phyloP scores from a whole-genome alignment of 2,888 invertebrate genomes.

The Ophioninae sp. region DNA sequence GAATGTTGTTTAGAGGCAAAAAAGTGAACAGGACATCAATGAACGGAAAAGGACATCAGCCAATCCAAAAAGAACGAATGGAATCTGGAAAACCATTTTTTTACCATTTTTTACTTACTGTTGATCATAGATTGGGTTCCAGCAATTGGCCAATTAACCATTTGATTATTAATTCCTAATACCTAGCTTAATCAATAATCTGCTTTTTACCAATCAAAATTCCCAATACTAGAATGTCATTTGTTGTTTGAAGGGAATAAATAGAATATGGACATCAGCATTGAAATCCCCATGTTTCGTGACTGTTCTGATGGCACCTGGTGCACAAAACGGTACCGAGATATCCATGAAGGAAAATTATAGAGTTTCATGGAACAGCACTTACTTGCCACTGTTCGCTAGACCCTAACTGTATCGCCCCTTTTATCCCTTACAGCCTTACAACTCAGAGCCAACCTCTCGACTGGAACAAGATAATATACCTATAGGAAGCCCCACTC shows the following conservation, averaged over 20 bases:
- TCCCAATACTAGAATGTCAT: neutral
- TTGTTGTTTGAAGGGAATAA: neutral
- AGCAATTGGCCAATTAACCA: too few species aligned
- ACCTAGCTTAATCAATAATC: too few species aligned
- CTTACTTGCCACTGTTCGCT: slow-evolving; percentile 35
- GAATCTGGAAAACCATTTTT: too few species aligned
- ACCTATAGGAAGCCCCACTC: slow-evolving; percentile 23
- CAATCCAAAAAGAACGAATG: too few species aligned
- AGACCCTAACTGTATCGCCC: slow-evolving; percentile 12
- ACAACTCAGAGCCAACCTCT: slow-evolving; percentile 25
- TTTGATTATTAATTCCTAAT: too few species aligned
- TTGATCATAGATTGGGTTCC: too few species aligned
- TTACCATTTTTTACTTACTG: too few species aligned
- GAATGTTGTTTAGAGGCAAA: too few species aligned
- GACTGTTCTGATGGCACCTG: slow-evolving; percentile 26
- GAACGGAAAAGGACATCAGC: too few species aligned
- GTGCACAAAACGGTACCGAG: neutral
- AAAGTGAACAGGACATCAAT: too few species aligned
- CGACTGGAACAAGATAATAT: slow-evolving; percentile 48
- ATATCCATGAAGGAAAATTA: slow-evolving; percentile 50
- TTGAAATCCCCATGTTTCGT: neutral
- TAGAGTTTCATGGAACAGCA: slow-evolving; percentile 20
- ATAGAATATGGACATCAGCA: neutral
- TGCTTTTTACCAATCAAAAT: neutral
- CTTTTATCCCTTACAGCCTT: slow-evolving; percentile 15